phyloP scores from a whole-genome alignment of 1,140 invertebrate species.

The Acromyrmex charruanus region DNA sequence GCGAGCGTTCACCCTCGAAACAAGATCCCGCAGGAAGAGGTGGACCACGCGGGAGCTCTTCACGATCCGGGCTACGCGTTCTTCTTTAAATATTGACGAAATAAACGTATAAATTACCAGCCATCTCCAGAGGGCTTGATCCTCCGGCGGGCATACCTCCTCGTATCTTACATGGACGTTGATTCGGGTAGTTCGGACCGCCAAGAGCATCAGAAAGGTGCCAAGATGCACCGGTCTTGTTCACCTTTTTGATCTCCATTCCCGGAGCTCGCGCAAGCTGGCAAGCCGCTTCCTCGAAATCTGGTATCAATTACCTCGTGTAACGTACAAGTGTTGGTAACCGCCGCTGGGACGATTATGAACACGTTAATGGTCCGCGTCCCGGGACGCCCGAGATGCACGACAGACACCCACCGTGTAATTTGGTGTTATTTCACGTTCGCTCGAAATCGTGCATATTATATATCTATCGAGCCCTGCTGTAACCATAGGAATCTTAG shows the following conservation, averaged over 20 bases:
- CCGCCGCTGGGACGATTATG: conserved; percentile 68
- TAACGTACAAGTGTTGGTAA: conserved; percentile 67
- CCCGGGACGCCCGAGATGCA: conserved; percentile 50
- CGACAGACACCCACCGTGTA: conserved; percentile 67
- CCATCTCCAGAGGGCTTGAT: conserved; percentile 71
- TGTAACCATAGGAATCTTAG: conserved; percentile 18
- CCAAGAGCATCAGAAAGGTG: conserved; percentile 56
- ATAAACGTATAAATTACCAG: conserved; percentile 84
- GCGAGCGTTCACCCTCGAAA: conserved; percentile 64
- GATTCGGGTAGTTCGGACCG: conserved; percentile 68
- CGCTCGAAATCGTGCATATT: conserved; percentile 26
- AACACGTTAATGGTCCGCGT: conserved; percentile 72
- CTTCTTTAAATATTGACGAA: conserved; percentile 83
- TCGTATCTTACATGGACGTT: conserved; percentile 75
- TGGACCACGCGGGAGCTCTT: conserved; percentile 46
- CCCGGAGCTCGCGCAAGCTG: conserved; percentile 5
- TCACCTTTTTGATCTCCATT: conserved; percentile 39
- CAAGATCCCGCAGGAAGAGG: conserved; percentile 70
- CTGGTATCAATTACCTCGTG: conserved; percentile 72
- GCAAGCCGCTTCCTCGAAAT: conserved; percentile 69
- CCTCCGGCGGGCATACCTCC: conserved; percentile 69
- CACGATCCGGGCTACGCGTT: conserved; percentile 52
- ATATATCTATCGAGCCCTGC: conserved; percentile 27
- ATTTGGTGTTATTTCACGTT: conserved; percentile 65
- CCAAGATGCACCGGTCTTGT: conserved; percentile 37